Evolutionary conservation across 2,113 vertebrate species (phyloP).

Genomic region (Melanostigma gelatinosum): DNA sequence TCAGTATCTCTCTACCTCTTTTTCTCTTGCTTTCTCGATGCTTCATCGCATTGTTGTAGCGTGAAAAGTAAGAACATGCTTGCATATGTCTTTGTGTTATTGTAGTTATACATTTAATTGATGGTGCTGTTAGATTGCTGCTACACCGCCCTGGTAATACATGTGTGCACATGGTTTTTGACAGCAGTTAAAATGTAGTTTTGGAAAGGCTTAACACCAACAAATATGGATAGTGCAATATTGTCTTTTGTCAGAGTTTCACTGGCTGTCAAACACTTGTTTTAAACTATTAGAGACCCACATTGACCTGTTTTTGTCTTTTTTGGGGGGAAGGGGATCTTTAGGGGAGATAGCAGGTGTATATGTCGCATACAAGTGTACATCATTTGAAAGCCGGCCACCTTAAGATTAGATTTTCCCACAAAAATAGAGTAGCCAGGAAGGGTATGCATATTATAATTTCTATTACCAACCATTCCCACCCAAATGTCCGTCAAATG

Average conservation of each 20-base stretch:
- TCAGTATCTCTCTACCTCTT: neutral
- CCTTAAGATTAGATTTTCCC: neutral
- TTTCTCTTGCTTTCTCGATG: too few relatives aligned
- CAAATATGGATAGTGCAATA: neutral
- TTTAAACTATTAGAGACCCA: neutral
- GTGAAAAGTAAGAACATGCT: neutral
- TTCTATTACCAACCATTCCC: neutral
- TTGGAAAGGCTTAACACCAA: neutral
- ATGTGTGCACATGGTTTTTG: neutral
- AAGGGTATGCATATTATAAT: slow-evolving; percentile 1
- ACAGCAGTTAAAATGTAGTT: neutral
- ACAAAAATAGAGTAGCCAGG: neutral
- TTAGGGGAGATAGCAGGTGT: too few relatives aligned
- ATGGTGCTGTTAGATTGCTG: neutral
- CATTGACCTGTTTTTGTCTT: too few relatives aligned
- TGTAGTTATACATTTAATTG: neutral
- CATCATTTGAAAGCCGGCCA: too few relatives aligned
- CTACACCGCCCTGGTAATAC: neutral
- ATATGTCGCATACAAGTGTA: too few relatives aligned
- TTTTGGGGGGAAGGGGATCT: too few relatives aligned
- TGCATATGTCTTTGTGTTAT: neutral
- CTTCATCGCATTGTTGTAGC: neutral
- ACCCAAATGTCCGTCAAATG: neutral
- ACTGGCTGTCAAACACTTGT: neutral
- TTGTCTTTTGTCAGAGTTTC: neutral